Evolutionary conservation across 2,888 invertebrate species (phyloP).

Genomic region (Anthoptus insignis): DNA sequence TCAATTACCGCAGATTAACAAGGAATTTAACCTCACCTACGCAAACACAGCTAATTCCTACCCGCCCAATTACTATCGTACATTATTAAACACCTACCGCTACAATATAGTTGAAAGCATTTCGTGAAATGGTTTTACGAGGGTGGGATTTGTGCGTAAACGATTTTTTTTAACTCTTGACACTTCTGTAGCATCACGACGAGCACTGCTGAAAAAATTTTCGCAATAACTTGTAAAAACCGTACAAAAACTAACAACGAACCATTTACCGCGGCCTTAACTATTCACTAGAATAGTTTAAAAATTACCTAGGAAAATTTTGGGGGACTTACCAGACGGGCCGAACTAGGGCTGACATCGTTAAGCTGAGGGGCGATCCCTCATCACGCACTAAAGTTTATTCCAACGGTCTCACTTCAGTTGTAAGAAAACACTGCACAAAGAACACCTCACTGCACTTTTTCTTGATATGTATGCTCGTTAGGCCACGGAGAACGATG

Average conservation of each 20-base stretch:
- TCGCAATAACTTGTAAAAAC: slow-evolving; percentile 44
- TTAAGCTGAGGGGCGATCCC: slow-evolving; percentile 72
- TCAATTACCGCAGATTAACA: slow-evolving; percentile 66
- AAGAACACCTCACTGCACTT: slow-evolving; percentile 36
- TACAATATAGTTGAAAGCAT: slow-evolving; percentile 76
- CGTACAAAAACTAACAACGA: slow-evolving; percentile 46
- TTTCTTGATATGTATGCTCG: background rate
- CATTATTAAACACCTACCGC: slow-evolving; percentile 42
- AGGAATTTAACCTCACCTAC: slow-evolving; percentile 52
- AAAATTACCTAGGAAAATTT: slow-evolving; percentile 29
- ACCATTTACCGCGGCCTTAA: slow-evolving; percentile 27
- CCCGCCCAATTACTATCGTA: slow-evolving; percentile 39
- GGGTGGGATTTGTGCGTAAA: slow-evolving; percentile 86
- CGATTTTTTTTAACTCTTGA: slow-evolving; percentile 67
- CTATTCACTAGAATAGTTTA: slow-evolving; percentile 34
- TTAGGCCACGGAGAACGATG: slow-evolving; percentile 13
- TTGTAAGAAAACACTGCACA: slow-evolving; percentile 67
- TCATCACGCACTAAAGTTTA: slow-evolving; percentile 79
- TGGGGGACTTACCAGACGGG: slow-evolving; percentile 82
- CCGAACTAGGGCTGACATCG: slow-evolving; percentile 86
- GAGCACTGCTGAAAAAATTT: slow-evolving; percentile 78
- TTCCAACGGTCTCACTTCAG: slow-evolving; percentile 63
- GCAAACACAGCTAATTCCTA: slow-evolving; percentile 46
- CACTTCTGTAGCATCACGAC: slow-evolving; percentile 72
- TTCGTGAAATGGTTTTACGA: slow-evolving; percentile 87